Evolutionary conservation across 2,888 invertebrate species (phyloP).

Genomic region (Drosophila conformis): DNA sequence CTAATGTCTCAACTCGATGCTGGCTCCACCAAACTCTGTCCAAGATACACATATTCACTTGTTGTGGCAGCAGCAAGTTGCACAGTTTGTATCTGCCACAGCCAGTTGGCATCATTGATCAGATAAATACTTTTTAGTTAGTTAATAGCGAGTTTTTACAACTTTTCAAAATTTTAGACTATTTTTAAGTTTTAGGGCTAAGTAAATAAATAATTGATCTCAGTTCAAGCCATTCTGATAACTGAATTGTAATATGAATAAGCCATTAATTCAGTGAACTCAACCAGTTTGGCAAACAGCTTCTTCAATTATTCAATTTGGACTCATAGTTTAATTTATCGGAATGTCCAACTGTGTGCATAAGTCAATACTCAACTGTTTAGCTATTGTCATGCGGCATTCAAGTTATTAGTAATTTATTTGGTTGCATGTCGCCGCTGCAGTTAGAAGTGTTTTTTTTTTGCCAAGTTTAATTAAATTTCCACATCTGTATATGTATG

Average conservation of each 20-base stretch:
- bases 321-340: neutral
- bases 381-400: neutral
- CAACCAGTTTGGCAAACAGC: neutral
- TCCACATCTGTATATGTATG: conserved; percentile 30
- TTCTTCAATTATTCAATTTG: neutral
- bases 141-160: neutral
- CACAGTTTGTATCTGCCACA: neutral
- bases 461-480: conserved; percentile 75
- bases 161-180: no score
- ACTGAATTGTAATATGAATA: neutral
- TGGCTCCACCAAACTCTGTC: conserved; percentile 11
- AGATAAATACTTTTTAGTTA: neutral
- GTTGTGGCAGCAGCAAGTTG: neutral
- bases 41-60: conserved; percentile 3
- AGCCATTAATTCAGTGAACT: neutral
- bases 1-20: conserved; percentile 62
- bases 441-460: conserved; percentile 24
- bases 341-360: neutral
- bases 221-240: no score
- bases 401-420: conserved; percentile 13
- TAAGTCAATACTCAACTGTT: neutral
- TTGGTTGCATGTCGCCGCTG: conserved; percentile 1
- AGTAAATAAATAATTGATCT: no score
- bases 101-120: neutral
- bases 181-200: no score